Evolutionary conservation across 1,140 invertebrate genomes (phyloP).

Genomic region (Nautilus pompilius): DNA sequence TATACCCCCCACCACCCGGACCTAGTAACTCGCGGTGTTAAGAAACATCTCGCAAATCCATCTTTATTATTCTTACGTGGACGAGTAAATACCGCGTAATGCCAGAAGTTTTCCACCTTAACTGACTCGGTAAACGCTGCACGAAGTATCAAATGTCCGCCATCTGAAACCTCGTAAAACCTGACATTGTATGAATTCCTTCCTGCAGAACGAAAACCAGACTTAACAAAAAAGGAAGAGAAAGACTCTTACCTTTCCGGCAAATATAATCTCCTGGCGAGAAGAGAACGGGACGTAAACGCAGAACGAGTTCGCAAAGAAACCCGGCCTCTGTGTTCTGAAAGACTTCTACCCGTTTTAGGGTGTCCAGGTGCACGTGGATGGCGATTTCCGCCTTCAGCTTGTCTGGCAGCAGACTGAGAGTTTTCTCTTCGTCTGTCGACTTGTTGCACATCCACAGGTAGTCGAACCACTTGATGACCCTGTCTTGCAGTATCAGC

Average conservation of each 20-base stretch:
- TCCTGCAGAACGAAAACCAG: too few species aligned
- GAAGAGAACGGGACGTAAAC: conserved; percentile 91
- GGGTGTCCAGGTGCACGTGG: conserved; percentile 96
- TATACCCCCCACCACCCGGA: too few species aligned
- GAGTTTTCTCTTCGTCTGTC: conserved; percentile 86
- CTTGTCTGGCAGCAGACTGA: conserved; percentile 70
- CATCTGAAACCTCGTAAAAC: too few species aligned
- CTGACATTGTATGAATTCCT: too few species aligned
- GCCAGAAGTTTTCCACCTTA: too few species aligned
- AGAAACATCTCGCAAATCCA: too few species aligned
- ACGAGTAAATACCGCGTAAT: too few species aligned
- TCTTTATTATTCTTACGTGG: too few species aligned
- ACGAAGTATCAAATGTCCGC: too few species aligned
- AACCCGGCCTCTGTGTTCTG: conserved; percentile 99
- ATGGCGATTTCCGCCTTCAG: conserved; percentile 98
- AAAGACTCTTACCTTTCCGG: conserved; percentile 89
- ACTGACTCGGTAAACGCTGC: too few species aligned
- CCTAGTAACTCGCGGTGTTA: too few species aligned
- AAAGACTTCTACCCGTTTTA: conserved; percentile 97
- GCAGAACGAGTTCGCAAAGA: conserved; percentile 92
- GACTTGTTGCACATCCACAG: conserved; percentile 98
- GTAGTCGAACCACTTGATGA: conserved; percentile 99
- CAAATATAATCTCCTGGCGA: conserved; percentile 98
- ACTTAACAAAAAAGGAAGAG: too few species aligned
- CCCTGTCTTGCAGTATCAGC: conserved; percentile 92